Percentiles rank a stretch among this genome's conserved stretches.
phyloP scores from a whole-genome alignment of 2,888 invertebrate species.

The Caenorhabditis zanzibari region DNA sequence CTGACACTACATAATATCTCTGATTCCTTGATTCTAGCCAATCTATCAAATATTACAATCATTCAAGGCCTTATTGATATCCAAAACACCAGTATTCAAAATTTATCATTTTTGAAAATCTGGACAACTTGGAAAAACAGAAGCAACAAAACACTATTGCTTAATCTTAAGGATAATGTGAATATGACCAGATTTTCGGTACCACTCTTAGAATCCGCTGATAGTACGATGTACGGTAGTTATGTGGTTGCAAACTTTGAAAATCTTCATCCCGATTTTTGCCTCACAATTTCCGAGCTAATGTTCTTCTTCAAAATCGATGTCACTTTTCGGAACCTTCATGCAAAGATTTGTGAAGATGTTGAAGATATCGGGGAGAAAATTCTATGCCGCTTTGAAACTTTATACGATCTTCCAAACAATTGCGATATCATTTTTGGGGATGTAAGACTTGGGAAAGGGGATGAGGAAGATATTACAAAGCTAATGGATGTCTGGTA shows the following conservation, averaged over 20 bases:
- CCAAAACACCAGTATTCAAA: slow-evolving; percentile 1
- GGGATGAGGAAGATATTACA: background rate
- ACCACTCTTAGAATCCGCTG: no score
- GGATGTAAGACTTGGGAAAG: background rate
- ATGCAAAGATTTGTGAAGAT: background rate
- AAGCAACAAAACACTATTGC: background rate
- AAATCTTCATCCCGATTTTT: slow-evolving; percentile 10
- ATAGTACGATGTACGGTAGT: no score
- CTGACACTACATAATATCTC: no score
- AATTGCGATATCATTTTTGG: slow-evolving; percentile 1
- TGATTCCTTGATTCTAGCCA: no score
- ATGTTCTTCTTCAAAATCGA: background rate
- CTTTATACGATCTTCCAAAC: background rate
- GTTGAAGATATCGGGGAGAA: background rate
- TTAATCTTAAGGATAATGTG: background rate
- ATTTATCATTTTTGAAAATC: background rate
- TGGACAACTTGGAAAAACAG: background rate
- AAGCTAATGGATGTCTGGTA: background rate
- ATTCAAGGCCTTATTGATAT: background rate
- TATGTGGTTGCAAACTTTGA: background rate
- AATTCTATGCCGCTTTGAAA: background rate
- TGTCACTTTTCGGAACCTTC: background rate
- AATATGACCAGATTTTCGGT: background rate
- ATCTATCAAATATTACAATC: background rate
- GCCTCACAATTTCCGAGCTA: background rate